Evolutionary conservation across 2,888 invertebrate genomes (phyloP).

Genomic region (Julus scandinavius): DNA sequence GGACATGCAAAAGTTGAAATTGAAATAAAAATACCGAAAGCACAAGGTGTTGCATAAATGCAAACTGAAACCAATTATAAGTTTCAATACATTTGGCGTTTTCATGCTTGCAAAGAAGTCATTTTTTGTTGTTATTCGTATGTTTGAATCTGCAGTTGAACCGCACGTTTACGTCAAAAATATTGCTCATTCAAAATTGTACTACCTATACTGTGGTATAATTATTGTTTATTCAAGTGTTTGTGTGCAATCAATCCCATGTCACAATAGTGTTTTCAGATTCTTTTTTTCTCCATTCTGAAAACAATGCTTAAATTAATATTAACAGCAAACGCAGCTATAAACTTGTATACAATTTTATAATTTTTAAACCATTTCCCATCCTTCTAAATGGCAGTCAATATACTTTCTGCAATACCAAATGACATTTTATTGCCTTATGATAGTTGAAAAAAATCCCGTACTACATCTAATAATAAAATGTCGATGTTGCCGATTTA

Average conservation of each 20-base stretch:
- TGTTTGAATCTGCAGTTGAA: neutral
- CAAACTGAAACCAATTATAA: neutral
- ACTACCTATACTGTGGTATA: neutral
- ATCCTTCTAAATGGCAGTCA: neutral
- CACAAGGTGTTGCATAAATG: neutral
- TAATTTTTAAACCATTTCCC: neutral
- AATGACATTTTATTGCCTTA: neutral
- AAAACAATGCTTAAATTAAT: neutral
- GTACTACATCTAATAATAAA: neutral
- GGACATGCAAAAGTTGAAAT: neutral
- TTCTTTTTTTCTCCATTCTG: neutral
- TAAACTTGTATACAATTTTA: neutral
- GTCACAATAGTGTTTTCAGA: neutral
- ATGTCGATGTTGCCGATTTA: neutral
- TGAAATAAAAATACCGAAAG: neutral
- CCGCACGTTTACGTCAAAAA: conserved; percentile 2
- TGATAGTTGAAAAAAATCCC: neutral
- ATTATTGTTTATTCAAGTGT: neutral
- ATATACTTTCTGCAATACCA: neutral
- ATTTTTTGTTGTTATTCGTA: neutral
- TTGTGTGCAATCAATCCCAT: neutral
- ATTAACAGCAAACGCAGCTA: neutral
- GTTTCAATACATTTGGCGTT: neutral
- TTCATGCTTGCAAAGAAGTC: neutral
- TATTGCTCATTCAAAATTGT: conserved; percentile 28